These are phyloP conservation scores for Carcharodon carcharias DNA, from an alignment of 2,797 vertebrate species.

Conservation along the genomic window DNA sequence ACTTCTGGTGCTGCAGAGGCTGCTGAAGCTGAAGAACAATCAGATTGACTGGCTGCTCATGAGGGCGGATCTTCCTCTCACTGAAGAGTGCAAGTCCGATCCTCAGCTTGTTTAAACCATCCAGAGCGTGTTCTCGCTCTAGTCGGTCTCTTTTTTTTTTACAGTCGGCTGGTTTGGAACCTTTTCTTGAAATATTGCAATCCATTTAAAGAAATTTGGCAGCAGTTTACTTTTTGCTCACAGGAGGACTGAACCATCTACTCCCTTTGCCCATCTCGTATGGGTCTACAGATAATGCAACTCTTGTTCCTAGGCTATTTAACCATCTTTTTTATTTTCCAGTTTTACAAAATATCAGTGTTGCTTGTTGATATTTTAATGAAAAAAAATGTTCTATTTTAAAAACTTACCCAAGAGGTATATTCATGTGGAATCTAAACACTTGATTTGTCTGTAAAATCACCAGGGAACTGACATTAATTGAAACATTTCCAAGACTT, in stretches of 20 bases:
- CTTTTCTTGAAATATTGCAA: background rate
- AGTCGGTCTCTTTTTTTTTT: too few relatives aligned
- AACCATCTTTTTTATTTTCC: background rate
- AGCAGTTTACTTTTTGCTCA: background rate
- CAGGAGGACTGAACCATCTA: background rate
- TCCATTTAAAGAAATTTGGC: background rate
- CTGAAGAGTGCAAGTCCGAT: too few relatives aligned
- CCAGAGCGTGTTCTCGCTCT: too few relatives aligned
- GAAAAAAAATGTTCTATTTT: background rate
- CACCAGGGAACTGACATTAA: background rate
- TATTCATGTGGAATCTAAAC: background rate
- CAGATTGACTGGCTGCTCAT: too few relatives aligned
- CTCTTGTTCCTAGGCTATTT: background rate
- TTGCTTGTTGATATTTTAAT: background rate
- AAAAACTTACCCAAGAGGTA: background rate
- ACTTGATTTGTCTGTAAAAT: conserved; percentile 1
- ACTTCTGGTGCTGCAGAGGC: too few relatives aligned
- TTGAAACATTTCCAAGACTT: conserved; percentile 5
- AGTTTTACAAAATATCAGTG: background rate
- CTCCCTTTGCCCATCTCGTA: background rate
- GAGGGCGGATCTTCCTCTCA: too few relatives aligned
- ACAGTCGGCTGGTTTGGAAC: too few relatives aligned
- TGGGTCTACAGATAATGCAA: background rate
- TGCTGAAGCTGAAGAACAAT: too few relatives aligned
- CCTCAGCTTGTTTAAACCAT: too few relatives aligned